phyloP scores from a whole-genome alignment of 2,888 invertebrate species.

The Pachydiplax longipennis region DNA sequence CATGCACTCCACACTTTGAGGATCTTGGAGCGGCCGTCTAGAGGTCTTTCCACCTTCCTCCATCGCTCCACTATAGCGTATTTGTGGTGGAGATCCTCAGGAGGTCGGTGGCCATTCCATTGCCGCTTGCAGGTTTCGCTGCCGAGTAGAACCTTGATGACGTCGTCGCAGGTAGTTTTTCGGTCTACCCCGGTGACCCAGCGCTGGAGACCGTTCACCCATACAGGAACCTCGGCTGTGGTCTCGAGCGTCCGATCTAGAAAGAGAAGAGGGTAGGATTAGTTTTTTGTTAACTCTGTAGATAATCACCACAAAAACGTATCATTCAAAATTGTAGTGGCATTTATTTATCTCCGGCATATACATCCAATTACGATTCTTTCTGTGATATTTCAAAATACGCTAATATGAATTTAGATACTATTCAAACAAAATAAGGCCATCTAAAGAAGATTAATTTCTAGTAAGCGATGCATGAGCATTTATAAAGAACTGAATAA shows the following conservation, averaged over 20 bases:
- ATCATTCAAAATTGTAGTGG: too few species aligned
- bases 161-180: slow-evolving; percentile 80
- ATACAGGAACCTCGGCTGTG: slow-evolving; percentile 72
- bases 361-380: too few species aligned
- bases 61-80: slow-evolving; percentile 81
- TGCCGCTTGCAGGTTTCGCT: slow-evolving; percentile 49
- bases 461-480: too few species aligned
- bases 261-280: background rate
- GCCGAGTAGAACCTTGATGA: slow-evolving; percentile 73
- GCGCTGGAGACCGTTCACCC: slow-evolving; percentile 77
- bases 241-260: background rate
- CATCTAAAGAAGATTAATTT: too few species aligned
- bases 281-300: background rate
- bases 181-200: slow-evolving; percentile 81
- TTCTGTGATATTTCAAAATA: too few species aligned
- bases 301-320: too few species aligned
- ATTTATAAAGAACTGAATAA: too few species aligned
- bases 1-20: slow-evolving; percentile 82
- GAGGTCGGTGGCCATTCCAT: background rate
- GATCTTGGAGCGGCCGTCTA: slow-evolving; percentile 75
- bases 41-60: slow-evolving; percentile 78
- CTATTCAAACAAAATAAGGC: too few species aligned
- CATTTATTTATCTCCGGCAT: too few species aligned
- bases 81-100: slow-evolving; percentile 52
- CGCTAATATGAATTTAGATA: too few species aligned